Evolutionary conservation across 1,140 invertebrate species (phyloP).

Genomic region (Drosophila tristis): DNA sequence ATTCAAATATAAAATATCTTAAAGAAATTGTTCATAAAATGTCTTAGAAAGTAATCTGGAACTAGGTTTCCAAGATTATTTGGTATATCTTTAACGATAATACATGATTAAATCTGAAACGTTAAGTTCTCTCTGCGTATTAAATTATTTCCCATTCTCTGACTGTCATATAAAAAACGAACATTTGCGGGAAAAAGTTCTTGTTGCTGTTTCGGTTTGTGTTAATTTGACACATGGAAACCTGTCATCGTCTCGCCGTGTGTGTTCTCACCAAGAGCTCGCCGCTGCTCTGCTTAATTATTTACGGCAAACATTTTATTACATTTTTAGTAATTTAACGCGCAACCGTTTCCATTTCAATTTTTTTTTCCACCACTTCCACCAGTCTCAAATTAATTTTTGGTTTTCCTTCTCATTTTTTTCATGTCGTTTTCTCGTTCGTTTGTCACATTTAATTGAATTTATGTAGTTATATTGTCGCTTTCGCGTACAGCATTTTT

Average conservation of each 20-base stretch:
- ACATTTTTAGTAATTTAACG: conserved; percentile 78
- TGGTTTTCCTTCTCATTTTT: conserved; percentile 30
- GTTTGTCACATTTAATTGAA: conserved; percentile 82
- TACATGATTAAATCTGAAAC: no score
- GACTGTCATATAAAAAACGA: neutral
- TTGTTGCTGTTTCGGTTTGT: neutral
- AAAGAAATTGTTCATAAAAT: no score
- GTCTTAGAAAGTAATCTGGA: no score
- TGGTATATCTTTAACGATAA: no score
- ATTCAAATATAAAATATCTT: no score
- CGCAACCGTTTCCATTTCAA: conserved; percentile 33
- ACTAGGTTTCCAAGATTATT: no score
- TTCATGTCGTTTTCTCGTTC: conserved; percentile 40
- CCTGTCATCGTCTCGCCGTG: conserved; percentile 42
- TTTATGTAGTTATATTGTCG: conserved; percentile 79
- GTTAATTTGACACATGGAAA: conserved; percentile 54
- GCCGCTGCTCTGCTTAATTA: conserved; percentile 59
- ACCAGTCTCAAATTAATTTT: conserved; percentile 10
- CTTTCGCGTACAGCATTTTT: conserved; percentile 68
- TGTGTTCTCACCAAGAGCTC: conserved; percentile 29
- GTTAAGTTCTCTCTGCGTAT: neutral
- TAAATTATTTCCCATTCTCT: neutral
- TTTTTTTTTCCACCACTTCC: conserved; percentile 27
- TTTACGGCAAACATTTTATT: conserved; percentile 77
- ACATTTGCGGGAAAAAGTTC: neutral